Evolutionary conservation across 2,797 vertebrate species (phyloP), one percentile per base, ranked within the genome.

Genomic region (Amblyraja radiata): DNA sequence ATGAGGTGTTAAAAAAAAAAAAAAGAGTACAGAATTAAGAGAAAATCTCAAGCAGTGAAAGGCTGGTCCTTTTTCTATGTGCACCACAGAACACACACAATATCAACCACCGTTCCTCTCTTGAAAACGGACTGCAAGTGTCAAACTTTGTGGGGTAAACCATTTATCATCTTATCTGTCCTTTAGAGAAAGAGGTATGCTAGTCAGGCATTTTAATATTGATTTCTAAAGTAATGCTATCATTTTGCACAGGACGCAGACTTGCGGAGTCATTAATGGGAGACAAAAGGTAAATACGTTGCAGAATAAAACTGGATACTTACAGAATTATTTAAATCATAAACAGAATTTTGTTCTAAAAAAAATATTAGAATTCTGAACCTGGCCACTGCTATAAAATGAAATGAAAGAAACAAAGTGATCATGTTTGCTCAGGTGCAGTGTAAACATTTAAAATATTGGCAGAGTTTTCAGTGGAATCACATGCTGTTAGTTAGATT

Each of bases 161-260:
- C 80, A 94, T 95, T 95, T 94, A 68, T 96, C 95, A 93, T 54
- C 61, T 0, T 39, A 32, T 80, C 94, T 93, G 63, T 93, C 95
- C 94, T 93, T 39, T 93, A 93, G 94, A 93, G 7, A 88, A 74
- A 93, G 93, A 93, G 93, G 95, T 92, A 83, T 94, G 93, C 95
- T 96, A 95, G 95, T 94, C 95, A 94, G 95, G 94, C 94, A 95
- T 96, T 96, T 95, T 94, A 32, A 93, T 95, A 96, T 95, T 95
- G 94, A 96, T 95, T 96, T 95, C 95, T 95, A 96, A 95, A 94
- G 95, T 94, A 95, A 96, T 95, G 94, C 95, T 95, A 95, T 96
- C 95, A 95, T 93, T 95, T 96, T 95, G 94, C 95, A 96, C 95
- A 95, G 93, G 65, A 93, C 94, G 94, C 95, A 96, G 96, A 96